Conservation (phyloP, 2,797 vertebrate genomes). For the Chelidonichthys spinosus region DNA sequence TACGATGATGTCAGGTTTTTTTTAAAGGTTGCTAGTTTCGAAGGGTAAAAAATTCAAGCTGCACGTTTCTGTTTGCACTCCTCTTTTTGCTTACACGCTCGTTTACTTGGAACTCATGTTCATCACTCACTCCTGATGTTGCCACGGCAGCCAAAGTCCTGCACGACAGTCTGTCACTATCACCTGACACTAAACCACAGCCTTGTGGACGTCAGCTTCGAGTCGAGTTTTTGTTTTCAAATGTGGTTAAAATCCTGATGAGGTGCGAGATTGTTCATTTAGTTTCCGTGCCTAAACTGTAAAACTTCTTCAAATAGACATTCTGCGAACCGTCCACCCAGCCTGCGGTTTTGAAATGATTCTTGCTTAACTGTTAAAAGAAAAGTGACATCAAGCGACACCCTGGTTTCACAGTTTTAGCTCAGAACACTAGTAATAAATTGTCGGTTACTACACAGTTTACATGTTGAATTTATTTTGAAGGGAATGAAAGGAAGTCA, state of each 20-base stretch:
- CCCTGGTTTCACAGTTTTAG: conserved; percentile 24
- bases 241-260: background rate
- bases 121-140: conserved; percentile 56
- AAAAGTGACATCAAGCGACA: background rate
- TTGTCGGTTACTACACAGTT: background rate
- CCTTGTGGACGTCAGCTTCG: conserved; percentile 21
- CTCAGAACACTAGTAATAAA: conserved; percentile 8
- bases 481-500: background rate
- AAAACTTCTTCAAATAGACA: conserved; percentile 20
- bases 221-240: conserved; percentile 22
- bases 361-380: background rate
- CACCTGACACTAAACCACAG: conserved; percentile 45
- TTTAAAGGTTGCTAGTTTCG: conserved; percentile 49
- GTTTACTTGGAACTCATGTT: conserved; percentile 31
- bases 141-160: conserved; percentile 28
- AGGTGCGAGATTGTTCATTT: background rate
- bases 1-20: conserved; percentile 8
- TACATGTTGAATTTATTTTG: conserved; percentile 16
- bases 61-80: conserved; percentile 23
- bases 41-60: conserved; percentile 27
- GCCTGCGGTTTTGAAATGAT: background rate
- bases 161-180: conserved; percentile 29
- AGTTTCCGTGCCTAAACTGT: conserved; percentile 21
- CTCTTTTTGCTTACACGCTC: conserved; percentile 43
- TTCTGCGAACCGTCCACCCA: conserved; percentile 26